These are phyloP conservation scores for Pteropus rufus DNA, from an alignment of 2,797 vertebrate species.

Conservation along the genomic window DNA sequence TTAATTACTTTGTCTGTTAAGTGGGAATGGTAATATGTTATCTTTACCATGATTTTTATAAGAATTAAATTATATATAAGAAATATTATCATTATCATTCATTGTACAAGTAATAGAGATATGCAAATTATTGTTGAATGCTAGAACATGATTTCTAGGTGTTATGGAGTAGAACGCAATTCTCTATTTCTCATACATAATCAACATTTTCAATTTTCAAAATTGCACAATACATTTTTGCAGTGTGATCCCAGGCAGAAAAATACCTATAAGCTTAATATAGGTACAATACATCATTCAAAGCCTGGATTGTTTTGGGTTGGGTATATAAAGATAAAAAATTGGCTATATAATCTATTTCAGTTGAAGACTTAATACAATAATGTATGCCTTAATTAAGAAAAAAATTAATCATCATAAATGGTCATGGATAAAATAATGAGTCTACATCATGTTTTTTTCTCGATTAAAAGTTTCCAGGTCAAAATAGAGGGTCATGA, in stretches of 20 bases:
- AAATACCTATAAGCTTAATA: background rate
- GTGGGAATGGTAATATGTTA: background rate
- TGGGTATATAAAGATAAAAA: background rate
- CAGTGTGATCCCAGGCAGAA: background rate
- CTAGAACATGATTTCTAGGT: background rate
- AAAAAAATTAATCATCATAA: constrained; percentile 7
- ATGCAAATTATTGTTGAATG: background rate
- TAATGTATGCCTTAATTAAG: background rate
- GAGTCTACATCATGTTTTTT: background rate
- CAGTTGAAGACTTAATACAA: background rate
- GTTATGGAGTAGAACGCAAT: background rate
- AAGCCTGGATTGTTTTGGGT: background rate
- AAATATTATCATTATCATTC: background rate
- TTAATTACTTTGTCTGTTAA: background rate
- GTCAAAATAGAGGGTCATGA: background rate
- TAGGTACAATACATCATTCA: background rate
- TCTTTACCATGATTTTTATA: background rate
- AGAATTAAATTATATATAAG: background rate
- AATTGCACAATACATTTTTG: background rate
- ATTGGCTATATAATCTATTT: background rate
- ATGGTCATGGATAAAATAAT: background rate
- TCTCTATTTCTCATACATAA: background rate
- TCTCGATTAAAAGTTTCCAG: background rate
- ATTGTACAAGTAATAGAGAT: background rate
- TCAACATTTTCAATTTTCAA: constrained; percentile 15